A percentile compares a stretch with the other conserved stretches of the same genome.
phyloP scores from a whole-genome alignment of 23 tunicate species.

The Corella eumyota region DNA sequence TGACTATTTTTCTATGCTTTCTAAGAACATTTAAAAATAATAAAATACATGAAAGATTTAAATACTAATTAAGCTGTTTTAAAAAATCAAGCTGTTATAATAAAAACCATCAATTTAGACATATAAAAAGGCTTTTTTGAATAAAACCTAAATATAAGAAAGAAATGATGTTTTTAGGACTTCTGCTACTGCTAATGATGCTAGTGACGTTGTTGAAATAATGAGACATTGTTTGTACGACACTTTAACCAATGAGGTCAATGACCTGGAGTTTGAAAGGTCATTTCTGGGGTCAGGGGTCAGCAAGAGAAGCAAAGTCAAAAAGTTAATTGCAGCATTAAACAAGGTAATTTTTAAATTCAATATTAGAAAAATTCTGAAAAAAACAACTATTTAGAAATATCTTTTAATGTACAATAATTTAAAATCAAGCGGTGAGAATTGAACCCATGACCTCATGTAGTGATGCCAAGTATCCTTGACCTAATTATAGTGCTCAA shows the following conservation, averaged over 20 bases:
- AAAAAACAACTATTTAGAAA: not conserved
- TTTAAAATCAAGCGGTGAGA: not conserved
- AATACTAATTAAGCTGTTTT: too few species aligned
- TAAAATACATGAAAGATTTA: too few species aligned
- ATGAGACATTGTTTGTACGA: conserved; percentile 81
- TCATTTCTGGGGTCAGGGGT: conserved; percentile 86
- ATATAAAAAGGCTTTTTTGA: too few species aligned
- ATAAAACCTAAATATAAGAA: too few species aligned
- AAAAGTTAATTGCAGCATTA: conserved; percentile 45
- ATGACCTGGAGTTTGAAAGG: conserved; percentile 56
- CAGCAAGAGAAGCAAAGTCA: conserved; percentile 64
- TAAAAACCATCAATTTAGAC: too few species aligned
- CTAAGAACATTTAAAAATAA: too few species aligned
- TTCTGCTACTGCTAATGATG: conserved; percentile 66
- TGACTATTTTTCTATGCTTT: too few species aligned
- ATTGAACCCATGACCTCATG: too few species aligned
- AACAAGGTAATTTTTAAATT: conserved; percentile 55
- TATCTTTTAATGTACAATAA: not conserved
- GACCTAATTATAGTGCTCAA: not conserved
- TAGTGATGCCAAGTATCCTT: not conserved
- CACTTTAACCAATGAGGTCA: conserved; percentile 56
- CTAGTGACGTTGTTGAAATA: conserved; percentile 81
- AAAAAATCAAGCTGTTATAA: too few species aligned
- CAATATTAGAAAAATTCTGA: not conserved
- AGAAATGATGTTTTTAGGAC: too few species aligned